Evolutionary conservation across 1,140 invertebrate species (phyloP), one percentile per base, ranked within the genome.

Genomic region (Drosophila parabipectinata): DNA sequence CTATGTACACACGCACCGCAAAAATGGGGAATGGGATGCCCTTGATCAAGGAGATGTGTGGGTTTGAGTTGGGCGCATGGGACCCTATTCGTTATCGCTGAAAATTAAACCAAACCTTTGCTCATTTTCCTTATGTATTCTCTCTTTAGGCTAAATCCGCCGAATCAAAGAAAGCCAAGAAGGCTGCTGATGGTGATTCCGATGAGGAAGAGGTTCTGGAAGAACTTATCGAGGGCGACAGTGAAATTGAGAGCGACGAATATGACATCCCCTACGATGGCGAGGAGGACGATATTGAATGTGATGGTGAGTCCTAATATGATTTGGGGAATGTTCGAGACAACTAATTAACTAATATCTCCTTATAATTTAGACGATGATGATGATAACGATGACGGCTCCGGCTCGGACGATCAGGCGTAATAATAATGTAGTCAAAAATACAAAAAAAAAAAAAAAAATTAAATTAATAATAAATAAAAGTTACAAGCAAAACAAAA

Each of bases 351-450:
- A 15, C 15, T 12, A 1, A 52, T 58, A 47, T 50, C 14, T 48
- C 32, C 12, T n/a, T 1, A 15, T 14, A 15, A 44, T 69, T 18
- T 45, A 91, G 90, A 91, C 74, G 90, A 91, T 37, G 90, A 91
- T 45, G 90, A 91, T 74, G 90, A 91, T 59, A 91, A 91, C 75
- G 90, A 91, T 66, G 90, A 91, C 73, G 90, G 90, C 60, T 91
- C 90, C 63, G 90, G 90, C 57, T 91, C 90, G 63, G 90, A 91
- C 66, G 90, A 91, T 80, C 87, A 91, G 73, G 90, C 90, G 90
- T 91, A 91, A 91, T 91, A 90, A 91, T 90, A 83, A 88, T 90
- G 90, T 91, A 91, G 90, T 91, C 90, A 91, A 91, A 87, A 71
- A 89, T 75, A 74, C 80, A 88, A 21, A 21, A 81, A 58, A 77